Percentiles rank a stretch among this genome's conserved stretches.
These are phyloP conservation scores for Psix sp. DNA, from an alignment of 1,140 invertebrate genomes.

Conservation along the genomic window DNA sequence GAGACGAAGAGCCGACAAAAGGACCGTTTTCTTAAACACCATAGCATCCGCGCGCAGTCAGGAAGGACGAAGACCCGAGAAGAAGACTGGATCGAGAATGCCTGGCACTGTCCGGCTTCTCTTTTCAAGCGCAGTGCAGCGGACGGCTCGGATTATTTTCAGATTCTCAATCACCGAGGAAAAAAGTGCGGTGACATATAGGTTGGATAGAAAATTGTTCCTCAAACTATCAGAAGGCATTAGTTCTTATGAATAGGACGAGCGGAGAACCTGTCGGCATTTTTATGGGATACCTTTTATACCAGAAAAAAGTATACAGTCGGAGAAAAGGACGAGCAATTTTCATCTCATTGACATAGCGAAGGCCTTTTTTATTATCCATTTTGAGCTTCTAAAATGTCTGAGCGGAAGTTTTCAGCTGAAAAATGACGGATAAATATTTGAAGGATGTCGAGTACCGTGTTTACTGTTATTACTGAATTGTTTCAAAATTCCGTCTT, in stretches of 20 bases:
- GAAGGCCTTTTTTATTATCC: conserved; percentile 4
- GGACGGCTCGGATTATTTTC: conserved; percentile 49
- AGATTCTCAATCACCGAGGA: conserved; percentile 22
- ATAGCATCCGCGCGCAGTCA: conserved; percentile 53
- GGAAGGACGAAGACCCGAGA: conserved; percentile 58
- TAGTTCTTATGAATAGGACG: conserved; percentile 23
- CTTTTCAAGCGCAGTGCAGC: conserved; percentile 34
- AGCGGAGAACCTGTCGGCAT: conserved; percentile 22
- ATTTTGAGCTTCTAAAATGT: conserved; percentile 4
- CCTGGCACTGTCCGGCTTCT: conserved; percentile 46
- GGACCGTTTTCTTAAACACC: conserved; percentile 63
- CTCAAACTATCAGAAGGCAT: conserved; percentile 13
- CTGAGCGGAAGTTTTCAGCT: conserved; percentile 3
- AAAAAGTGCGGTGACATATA: conserved; percentile 33
- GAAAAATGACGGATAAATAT: conserved; percentile 32
- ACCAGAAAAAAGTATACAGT: conserved; percentile 11
- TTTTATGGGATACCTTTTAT: conserved; percentile 16
- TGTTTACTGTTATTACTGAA: conserved; percentile 8
- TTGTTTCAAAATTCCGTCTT: conserved; percentile 5
- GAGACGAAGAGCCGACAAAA: conserved; percentile 63
- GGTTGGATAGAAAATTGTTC: conserved; percentile 29
- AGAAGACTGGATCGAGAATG: conserved; percentile 58
- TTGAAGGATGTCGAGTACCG: conserved; percentile 23
- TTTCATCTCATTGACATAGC: conserved; percentile 33
- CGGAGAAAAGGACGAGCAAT: conserved; percentile 26